Base-by-base conservation (phyloP, 1,140 invertebrate species). In the Sarcophaga bullata region DNA sequence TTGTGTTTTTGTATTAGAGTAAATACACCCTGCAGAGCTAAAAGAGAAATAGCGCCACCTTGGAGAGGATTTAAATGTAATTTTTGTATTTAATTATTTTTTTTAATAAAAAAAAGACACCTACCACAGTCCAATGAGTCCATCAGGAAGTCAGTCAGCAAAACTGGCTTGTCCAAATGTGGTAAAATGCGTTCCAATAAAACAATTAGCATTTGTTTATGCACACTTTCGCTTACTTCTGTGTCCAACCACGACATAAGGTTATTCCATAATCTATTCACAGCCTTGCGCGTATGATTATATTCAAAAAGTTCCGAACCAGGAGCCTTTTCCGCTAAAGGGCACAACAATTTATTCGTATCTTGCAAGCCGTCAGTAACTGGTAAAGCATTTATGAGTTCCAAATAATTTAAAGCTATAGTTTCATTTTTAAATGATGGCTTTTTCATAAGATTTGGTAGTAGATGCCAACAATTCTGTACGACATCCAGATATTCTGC, bases 21-120 rank as follows among this genome's bases (percentile, higher is more conserved):
- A 88, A 98, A 97, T 15, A 99, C 93, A 11, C 97, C 97, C 90
- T 98, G 97, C n/a, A 99, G 91, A 10, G 97, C 96, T 58, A 99
- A 91, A 84, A 99, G 91, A 87, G 95, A 95, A 73, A 97, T 94
- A 3, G 96, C 93, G 37, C 97, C 97, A 88, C 96, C 95, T 96
- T 87, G 87, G 85, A 83, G 80, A 85, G 80, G 80, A 5, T 19
- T 47, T 68, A 19, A 47, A 47, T 68, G 54, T 0, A 13, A 1
- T 75, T 75, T n/a, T n/a, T n/a, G n/a, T n/a, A n/a, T n/a, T n/a
- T n/a, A 58, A 13, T 15, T 54, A 8, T 73, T 75, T 82, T 82
- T 68, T 84, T 25, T 52, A 75, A 46, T 47, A 46, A 81, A 17
- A 25, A 68, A 81, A 17, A 25, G 54, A 73, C 80, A 86, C 88